These are phyloP conservation scores for Scomber scombrus DNA, from an alignment of 2,113 vertebrate species.

Conservation along the genomic window DNA sequence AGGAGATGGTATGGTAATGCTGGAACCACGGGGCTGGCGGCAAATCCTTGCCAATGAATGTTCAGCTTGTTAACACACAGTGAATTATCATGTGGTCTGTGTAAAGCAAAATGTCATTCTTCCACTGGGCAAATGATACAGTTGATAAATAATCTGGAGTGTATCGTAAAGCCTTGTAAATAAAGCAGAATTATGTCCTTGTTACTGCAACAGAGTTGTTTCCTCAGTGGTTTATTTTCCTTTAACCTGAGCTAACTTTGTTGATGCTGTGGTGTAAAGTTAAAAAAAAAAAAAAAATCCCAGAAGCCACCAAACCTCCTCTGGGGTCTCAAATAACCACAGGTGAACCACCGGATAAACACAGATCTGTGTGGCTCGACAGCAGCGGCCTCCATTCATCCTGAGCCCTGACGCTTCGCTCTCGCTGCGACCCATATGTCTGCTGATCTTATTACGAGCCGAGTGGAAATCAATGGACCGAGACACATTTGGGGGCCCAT, in stretches of 20 bases:
- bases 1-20: slow-evolving; percentile 75
- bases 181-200: slow-evolving; percentile 40
- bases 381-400: slow-evolving; percentile 74
- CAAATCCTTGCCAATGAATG: slow-evolving; percentile 72
- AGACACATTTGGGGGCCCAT: slow-evolving; percentile 93
- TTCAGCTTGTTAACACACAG: slow-evolving; percentile 79
- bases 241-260: slow-evolving; percentile 53
- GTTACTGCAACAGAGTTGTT: neutral
- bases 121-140: slow-evolving; percentile 72
- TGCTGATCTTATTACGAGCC: slow-evolving; percentile 95
- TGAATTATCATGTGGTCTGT: slow-evolving; percentile 73
- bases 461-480: slow-evolving; percentile 98
- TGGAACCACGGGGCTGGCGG: slow-evolving; percentile 70
- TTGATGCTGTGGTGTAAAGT: slow-evolving; percentile 40
- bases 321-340: slow-evolving; percentile 48
- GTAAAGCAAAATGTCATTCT: slow-evolving; percentile 69
- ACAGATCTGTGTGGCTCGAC: slow-evolving; percentile 65
- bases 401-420: slow-evolving; percentile 74
- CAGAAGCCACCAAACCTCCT: slow-evolving; percentile 41
- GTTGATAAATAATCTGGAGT: slow-evolving; percentile 69
- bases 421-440: slow-evolving; percentile 89
- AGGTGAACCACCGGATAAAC: slow-evolving; percentile 66
- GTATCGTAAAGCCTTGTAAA: slow-evolving; percentile 60
- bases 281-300: slow-evolving; percentile 18
- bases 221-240: slow-evolving; percentile 37